phyloP scores from a whole-genome alignment of 2,113 vertebrate genomes.

The Scophthalmus maximus region DNA sequence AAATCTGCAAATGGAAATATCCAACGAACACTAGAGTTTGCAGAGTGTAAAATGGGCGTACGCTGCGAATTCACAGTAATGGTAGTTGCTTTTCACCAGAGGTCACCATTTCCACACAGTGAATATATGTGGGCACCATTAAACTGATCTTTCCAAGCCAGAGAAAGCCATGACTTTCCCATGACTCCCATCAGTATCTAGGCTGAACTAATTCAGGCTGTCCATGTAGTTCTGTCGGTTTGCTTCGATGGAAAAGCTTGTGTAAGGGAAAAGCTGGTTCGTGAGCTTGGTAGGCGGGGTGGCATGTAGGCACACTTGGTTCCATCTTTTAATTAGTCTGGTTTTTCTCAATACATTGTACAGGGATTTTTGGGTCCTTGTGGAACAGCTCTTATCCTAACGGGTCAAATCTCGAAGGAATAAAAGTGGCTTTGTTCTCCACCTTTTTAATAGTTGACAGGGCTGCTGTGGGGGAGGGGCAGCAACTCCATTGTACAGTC shows the following conservation, averaged over 20 bases:
- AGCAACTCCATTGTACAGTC: slow-evolving; percentile 53
- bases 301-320: background rate
- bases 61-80: background rate
- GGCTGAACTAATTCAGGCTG: slow-evolving; percentile 15
- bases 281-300: background rate
- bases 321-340: background rate
- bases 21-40: background rate
- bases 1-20: background rate
- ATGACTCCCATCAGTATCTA: slow-evolving; percentile 30
- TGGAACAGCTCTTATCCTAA: slow-evolving; percentile 15
- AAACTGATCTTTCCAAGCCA: background rate
- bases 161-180: slow-evolving; percentile 14
- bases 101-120: slow-evolving; percentile 36
- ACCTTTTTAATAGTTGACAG: slow-evolving; percentile 60
- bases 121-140: background rate
- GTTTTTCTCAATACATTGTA: slow-evolving; percentile 4
- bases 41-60: background rate
- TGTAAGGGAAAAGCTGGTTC: too few relatives aligned
- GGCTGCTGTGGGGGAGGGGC: slow-evolving; percentile 57
- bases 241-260: background rate
- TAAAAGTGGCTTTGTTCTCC: slow-evolving; percentile 72
- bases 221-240: background rate
- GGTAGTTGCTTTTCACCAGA: slow-evolving; percentile 22
- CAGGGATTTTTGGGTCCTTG: slow-evolving; percentile 18
- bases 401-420: slow-evolving; percentile 56